Evolutionary conservation across 2,113 vertebrate species (phyloP).

Genomic region (Synodontis membranacea): DNA sequence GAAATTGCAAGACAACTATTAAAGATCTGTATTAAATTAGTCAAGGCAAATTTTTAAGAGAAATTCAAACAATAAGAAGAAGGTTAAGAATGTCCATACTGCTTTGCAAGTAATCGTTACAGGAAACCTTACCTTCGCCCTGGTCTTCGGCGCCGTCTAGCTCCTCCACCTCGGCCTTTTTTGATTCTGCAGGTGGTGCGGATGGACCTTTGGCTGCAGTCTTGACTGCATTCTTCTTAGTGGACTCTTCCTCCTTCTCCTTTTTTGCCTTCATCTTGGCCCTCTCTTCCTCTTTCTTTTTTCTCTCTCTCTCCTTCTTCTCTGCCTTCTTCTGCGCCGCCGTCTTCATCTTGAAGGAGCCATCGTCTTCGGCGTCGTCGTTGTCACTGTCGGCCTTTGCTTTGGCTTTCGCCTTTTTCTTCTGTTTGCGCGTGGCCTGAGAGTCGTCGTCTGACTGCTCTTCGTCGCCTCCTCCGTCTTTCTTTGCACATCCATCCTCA

Average conservation of each 20-base stretch:
- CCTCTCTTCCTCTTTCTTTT: slow-evolving; percentile 90
- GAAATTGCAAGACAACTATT: neutral
- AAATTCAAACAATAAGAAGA: neutral
- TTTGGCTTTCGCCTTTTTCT: slow-evolving; percentile 79
- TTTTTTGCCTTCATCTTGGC: slow-evolving; percentile 81
- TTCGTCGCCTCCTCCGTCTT: slow-evolving; percentile 28
- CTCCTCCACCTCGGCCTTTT: slow-evolving; percentile 69
- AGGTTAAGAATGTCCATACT: neutral
- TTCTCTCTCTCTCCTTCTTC: slow-evolving; percentile 93
- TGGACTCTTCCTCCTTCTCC: slow-evolving; percentile 80
- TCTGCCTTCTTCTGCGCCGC: slow-evolving; percentile 97
- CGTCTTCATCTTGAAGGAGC: slow-evolving; percentile 90
- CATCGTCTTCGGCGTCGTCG: slow-evolving; percentile 72
- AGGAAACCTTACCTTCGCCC: slow-evolving; percentile 76
- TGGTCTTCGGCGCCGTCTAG: slow-evolving; percentile 71
- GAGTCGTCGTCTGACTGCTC: slow-evolving; percentile 76
- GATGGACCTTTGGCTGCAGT: slow-evolving; percentile 60
- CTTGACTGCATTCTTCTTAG: slow-evolving; percentile 54
- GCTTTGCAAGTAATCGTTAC: neutral
- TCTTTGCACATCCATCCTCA: slow-evolving; percentile 61
- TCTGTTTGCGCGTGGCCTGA: slow-evolving; percentile 75
- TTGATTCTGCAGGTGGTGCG: slow-evolving; percentile 42
- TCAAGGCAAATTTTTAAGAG: neutral
- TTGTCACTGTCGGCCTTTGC: slow-evolving; percentile 69
- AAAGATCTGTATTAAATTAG: neutral